phyloP scores from a whole-genome alignment of 1,140 invertebrate genomes.

The Coelopa frigida region DNA sequence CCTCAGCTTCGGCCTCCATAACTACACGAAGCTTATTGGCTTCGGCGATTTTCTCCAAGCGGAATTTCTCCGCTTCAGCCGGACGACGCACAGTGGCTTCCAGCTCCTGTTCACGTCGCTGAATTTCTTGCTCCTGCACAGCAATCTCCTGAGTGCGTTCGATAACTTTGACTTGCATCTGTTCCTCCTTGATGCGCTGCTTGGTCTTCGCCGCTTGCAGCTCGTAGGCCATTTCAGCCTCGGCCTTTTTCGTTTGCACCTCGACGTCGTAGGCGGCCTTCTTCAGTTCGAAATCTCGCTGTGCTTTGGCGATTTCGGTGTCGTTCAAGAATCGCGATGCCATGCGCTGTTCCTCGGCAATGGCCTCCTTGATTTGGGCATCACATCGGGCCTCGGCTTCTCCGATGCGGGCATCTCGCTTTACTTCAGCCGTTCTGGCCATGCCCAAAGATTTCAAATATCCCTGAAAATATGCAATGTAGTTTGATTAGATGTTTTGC shows the following conservation, averaged over 20 bases:
- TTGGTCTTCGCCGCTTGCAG: constrained; percentile 93
- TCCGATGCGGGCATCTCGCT: constrained; percentile 90
- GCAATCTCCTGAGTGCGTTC: constrained; percentile 88
- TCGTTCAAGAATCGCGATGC: constrained; percentile 85
- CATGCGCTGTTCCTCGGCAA: constrained; percentile 94
- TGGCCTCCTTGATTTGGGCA: constrained; percentile 85
- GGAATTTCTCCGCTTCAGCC: constrained; percentile 90
- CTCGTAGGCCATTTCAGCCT: constrained; percentile 91
- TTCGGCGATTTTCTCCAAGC: constrained; percentile 87
- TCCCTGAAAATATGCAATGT: constrained; percentile 75
- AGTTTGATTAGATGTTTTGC: too few relatives aligned
- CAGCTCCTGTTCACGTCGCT: constrained; percentile 76
- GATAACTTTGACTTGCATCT: constrained; percentile 93
- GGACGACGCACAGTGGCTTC: constrained; percentile 85
- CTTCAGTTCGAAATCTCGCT: constrained; percentile 93
- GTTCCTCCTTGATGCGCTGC: constrained; percentile 91
- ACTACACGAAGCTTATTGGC: constrained; percentile 79
- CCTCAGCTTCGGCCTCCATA: constrained; percentile 89
- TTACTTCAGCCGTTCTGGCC: constrained; percentile 94
- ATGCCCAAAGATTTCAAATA: constrained; percentile 92
- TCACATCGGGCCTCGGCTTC: constrained; percentile 89
- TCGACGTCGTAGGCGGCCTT: constrained; percentile 96
- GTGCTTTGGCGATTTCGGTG: constrained; percentile 92
- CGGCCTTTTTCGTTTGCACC: constrained; percentile 90
- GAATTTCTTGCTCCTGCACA: constrained; percentile 84